phyloP scores from a whole-genome alignment of 2,797 vertebrate species.

The Monodelphis domestica region DNA sequence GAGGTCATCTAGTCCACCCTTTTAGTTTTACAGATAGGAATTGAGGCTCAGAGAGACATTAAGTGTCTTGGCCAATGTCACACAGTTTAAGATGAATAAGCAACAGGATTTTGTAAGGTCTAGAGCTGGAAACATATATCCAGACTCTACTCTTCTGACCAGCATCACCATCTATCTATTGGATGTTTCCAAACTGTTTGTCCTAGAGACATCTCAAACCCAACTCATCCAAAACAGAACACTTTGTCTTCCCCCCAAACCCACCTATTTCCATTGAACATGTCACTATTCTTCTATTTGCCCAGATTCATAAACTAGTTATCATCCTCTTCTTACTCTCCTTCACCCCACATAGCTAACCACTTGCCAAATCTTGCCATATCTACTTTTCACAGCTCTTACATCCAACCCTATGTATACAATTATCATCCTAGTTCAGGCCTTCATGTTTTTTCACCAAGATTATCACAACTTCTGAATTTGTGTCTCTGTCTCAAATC shows the following conservation, averaged over 20 bases:
- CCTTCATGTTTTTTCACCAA: too few relatives aligned
- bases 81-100: neutral
- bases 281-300: neutral
- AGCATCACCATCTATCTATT: neutral
- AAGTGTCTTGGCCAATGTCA: neutral
- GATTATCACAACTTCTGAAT: too few relatives aligned
- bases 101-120: neutral
- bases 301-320: neutral
- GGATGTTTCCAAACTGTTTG: neutral
- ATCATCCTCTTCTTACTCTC: neutral
- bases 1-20: neutral
- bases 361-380: too few relatives aligned
- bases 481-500: too few relatives aligned
- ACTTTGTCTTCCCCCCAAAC: neutral
- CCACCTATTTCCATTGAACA: neutral
- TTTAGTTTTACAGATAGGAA: neutral
- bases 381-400: too few relatives aligned
- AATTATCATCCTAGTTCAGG: too few relatives aligned
- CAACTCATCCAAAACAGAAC: neutral
- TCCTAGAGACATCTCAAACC: neutral
- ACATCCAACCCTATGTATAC: too few relatives aligned
- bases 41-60: neutral
- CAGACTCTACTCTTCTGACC: neutral
- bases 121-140: neutral
- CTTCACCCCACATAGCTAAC: too few relatives aligned